Percentiles rank a stretch among this genome's conserved stretches.
phyloP scores from a whole-genome alignment of 2,888 invertebrate genomes.

The Sinodicranocentrus sp. region DNA sequence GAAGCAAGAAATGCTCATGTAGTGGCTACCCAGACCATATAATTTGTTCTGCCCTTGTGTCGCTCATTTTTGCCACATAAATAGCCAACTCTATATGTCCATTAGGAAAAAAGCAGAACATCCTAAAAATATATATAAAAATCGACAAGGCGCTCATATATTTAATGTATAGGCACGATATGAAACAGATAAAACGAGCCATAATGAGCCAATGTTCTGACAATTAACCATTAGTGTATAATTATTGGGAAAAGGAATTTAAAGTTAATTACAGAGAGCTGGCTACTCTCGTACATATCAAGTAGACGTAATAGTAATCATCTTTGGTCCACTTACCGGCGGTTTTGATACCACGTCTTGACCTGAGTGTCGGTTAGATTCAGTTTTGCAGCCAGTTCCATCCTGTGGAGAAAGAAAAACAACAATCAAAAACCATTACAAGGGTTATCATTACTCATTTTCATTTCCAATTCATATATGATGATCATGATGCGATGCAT shows the following conservation, averaged over 20 bases:
- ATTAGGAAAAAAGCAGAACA: no score
- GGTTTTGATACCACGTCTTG: constrained; percentile 99
- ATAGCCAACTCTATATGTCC: neutral
- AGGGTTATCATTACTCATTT: constrained; percentile 29
- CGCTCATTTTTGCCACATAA: constrained; percentile 28
- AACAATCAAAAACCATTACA: constrained; percentile 28
- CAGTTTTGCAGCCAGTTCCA: constrained; percentile 98
- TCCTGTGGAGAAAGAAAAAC: constrained; percentile 81
- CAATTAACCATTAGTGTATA: constrained; percentile 41
- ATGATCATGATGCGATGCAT: no score
- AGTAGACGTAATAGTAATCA: constrained; percentile 19
- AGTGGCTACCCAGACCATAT: neutral
- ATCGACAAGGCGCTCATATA: no score
- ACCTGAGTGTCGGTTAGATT: constrained; percentile 99
- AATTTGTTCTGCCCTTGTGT: constrained; percentile 37
- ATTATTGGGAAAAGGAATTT: constrained; percentile 35
- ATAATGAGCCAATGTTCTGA: constrained; percentile 45
- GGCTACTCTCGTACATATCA: neutral
- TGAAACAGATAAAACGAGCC: constrained; percentile 25
- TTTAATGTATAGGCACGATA: no score
- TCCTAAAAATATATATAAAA: no score
- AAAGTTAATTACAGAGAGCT: constrained; percentile 31
- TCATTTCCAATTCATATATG: constrained; percentile 18
- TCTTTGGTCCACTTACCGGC: constrained; percentile 85
- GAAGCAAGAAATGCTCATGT: constrained; percentile 20